Conservation (phyloP, 1,140 invertebrate species). For the Rhizoglyphus robini region DNA sequence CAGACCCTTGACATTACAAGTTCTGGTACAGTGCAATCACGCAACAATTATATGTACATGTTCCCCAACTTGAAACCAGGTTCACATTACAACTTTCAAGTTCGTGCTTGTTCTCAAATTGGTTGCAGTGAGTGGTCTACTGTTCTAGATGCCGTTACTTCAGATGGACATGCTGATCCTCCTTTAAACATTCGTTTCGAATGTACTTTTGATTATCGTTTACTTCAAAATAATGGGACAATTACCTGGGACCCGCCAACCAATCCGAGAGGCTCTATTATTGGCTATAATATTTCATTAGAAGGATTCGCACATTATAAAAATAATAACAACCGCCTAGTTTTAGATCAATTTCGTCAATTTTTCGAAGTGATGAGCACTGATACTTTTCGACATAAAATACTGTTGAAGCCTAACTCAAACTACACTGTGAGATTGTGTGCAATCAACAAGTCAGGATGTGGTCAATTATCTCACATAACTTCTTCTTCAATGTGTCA, state of each 20-base stretch:
- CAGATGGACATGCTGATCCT: conserved; percentile 27
- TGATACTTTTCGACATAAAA: conserved; percentile 22
- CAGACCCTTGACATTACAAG: conserved; percentile 22
- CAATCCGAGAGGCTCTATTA: conserved; percentile 26
- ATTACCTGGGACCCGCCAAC: conserved; percentile 27
- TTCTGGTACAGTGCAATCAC: conserved; percentile 12
- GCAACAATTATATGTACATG: conserved; percentile 26
- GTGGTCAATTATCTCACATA: conserved; percentile 20
- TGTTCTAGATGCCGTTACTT: conserved; percentile 25
- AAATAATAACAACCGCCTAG: conserved; percentile 21
- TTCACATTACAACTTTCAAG: conserved; percentile 27
- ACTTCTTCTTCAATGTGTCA: conserved; percentile 21
- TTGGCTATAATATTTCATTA: conserved; percentile 26
- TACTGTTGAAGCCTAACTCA: conserved; percentile 29
- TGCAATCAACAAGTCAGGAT: conserved; percentile 26
- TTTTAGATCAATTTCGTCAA: conserved; percentile 22
- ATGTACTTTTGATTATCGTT: conserved; percentile 23
- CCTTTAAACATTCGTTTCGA: conserved; percentile 25
- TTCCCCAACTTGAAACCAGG: conserved; percentile 28
- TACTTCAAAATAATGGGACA: conserved; percentile 23
- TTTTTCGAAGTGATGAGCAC: conserved; percentile 20
- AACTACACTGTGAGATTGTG: conserved; percentile 29
- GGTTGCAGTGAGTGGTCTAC: conserved; percentile 28
- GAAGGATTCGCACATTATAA: conserved; percentile 21
- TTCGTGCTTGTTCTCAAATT: conserved; percentile 28